Evolutionary conservation across 1,140 invertebrate genomes (phyloP).

Genomic region (Phymorhynchus buccinoides): DNA sequence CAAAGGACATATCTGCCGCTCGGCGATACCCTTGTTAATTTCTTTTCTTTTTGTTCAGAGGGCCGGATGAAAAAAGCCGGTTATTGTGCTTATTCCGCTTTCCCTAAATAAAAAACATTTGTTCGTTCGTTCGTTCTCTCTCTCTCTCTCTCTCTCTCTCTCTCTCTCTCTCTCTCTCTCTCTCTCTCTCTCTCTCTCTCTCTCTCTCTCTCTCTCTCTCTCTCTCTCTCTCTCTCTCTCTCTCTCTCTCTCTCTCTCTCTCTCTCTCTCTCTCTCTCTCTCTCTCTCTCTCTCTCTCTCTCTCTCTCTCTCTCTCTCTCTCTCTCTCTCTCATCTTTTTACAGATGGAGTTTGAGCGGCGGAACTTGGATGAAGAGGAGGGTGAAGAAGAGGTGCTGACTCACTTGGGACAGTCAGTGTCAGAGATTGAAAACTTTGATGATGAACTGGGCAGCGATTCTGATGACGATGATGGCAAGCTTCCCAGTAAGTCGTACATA

Average conservation of each 20-base stretch:
- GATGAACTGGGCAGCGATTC: constrained; percentile 83
- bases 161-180: neutral
- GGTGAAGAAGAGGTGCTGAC: constrained; percentile 82
- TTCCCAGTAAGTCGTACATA: constrained; percentile 67
- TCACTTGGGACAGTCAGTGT: constrained; percentile 85
- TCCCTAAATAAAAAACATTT: too few species aligned
- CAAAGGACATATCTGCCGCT: too few species aligned
- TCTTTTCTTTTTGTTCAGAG: too few species aligned
- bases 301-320: neutral
- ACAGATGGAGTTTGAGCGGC: neutral
- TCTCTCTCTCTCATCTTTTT: neutral
- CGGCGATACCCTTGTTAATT: too few species aligned
- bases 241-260: too few species aligned
- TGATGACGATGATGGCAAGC: constrained; percentile 78
- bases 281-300: neutral
- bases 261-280: neutral
- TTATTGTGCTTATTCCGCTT: too few species aligned
- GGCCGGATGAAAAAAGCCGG: too few species aligned
- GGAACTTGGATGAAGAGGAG: neutral
- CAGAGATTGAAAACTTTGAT: constrained; percentile 93
- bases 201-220: neutral
- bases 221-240: too few species aligned
- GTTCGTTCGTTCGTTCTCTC: too few species aligned
- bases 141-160: too few species aligned
- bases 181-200: neutral